Conservation (phyloP, 2,888 invertebrate species). For the Eupsilia transversa region DNA sequence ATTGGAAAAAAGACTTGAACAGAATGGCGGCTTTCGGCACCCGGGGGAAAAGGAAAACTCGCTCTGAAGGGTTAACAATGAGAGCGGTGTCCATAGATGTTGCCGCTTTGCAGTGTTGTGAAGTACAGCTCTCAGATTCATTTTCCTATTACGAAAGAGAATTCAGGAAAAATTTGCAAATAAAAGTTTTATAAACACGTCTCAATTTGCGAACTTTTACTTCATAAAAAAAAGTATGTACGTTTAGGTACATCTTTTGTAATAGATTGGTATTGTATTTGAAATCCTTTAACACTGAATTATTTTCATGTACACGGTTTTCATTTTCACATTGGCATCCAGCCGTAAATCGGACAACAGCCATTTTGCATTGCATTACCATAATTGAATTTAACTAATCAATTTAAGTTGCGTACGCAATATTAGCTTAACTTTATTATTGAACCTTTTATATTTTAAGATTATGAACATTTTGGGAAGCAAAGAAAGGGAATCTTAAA, state of each 20-base stretch:
- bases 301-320: slow-evolving; percentile 30
- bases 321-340: slow-evolving; percentile 35
- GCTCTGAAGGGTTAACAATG: slow-evolving; percentile 86
- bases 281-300: background rate
- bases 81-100: slow-evolving; percentile 80
- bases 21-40: slow-evolving; percentile 86
- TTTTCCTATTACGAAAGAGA: slow-evolving; percentile 49
- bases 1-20: slow-evolving; percentile 89
- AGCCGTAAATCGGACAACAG: slow-evolving; percentile 38
- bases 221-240: background rate
- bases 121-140: slow-evolving; percentile 58
- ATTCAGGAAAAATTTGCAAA: slow-evolving; percentile 50
- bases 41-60: slow-evolving; percentile 80
- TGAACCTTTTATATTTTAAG: slow-evolving; percentile 4
- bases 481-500: background rate
- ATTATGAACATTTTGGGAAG: background rate
- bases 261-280: background rate
- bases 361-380: slow-evolving; percentile 56
- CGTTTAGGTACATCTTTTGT: background rate
- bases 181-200: slow-evolving; percentile 36
- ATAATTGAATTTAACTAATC: slow-evolving; percentile 59
- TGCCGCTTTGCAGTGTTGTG: slow-evolving; percentile 64
- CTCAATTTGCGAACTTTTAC: background rate
- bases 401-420: slow-evolving; percentile 42
- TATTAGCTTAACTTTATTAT: slow-evolving; percentile 17